phyloP scores from a whole-genome alignment of 2,797 vertebrate genomes.

The Sebastes ruberrimus region DNA sequence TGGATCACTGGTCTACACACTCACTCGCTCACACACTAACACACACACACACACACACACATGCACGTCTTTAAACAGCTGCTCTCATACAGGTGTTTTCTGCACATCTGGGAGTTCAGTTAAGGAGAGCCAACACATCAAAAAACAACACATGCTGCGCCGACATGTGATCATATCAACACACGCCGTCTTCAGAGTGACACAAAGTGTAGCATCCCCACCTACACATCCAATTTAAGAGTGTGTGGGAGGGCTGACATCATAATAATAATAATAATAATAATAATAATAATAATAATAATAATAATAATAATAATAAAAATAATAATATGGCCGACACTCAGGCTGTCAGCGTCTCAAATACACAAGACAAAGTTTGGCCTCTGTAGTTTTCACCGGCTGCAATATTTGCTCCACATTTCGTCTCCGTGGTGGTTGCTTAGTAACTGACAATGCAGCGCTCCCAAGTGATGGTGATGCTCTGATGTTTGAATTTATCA shows the following conservation, averaged over 20 bases:
- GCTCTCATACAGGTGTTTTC: slow-evolving; percentile 40
- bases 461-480: neutral
- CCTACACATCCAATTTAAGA: slow-evolving; percentile 46
- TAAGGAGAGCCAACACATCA: slow-evolving; percentile 33
- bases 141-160: slow-evolving; percentile 44
- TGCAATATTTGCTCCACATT: slow-evolving; percentile 20
- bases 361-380: slow-evolving; percentile 39
- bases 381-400: slow-evolving; percentile 13
- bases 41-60: slow-evolving; percentile 24
- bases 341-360: neutral
- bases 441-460: slow-evolving; percentile 51
- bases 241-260: slow-evolving; percentile 5
- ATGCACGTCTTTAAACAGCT: slow-evolving; percentile 20
- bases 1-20: slow-evolving; percentile 57
- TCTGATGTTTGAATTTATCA: neutral
- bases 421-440: slow-evolving; percentile 50
- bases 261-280: slow-evolving; percentile 18
- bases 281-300: neutral
- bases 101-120: slow-evolving; percentile 32
- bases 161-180: slow-evolving; percentile 54
- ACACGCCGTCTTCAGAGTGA: slow-evolving; percentile 34
- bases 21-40: neutral
- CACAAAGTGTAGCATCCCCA: slow-evolving; percentile 21
- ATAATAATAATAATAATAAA: slow-evolving; percentile 22
- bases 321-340: slow-evolving; percentile 27